Evolutionary conservation across 2,797 vertebrate genomes (phyloP).

Genomic region (Sebastes elongatus): DNA sequence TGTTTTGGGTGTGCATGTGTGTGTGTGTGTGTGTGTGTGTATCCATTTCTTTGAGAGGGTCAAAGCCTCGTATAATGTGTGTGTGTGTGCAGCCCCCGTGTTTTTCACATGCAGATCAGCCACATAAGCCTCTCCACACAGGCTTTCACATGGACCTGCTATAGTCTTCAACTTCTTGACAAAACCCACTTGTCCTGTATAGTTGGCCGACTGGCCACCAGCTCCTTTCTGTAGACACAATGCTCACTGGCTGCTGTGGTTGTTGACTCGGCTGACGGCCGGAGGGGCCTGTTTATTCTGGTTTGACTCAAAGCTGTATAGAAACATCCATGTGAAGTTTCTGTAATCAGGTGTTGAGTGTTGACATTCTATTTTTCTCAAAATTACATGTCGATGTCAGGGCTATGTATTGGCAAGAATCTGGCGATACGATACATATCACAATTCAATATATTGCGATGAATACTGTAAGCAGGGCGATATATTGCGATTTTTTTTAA

Average conservation of each 20-base stretch:
- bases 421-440: too few species aligned
- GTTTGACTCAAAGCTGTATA: constrained; percentile 5
- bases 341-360: background rate
- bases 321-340: background rate
- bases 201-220: constrained; percentile 48
- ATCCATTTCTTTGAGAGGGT: constrained; percentile 56
- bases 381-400: background rate
- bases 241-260: constrained; percentile 19
- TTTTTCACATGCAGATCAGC: constrained; percentile 79
- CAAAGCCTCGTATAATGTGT: constrained; percentile 42
- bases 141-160: constrained; percentile 67
- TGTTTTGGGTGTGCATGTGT: constrained; percentile 13
- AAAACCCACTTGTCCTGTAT: constrained; percentile 64
- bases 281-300: constrained; percentile 30
- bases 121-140: constrained; percentile 60
- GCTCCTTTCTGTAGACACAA: constrained; percentile 53
- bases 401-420: background rate
- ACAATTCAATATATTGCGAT: too few species aligned
- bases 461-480: too few species aligned
- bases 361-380: background rate
- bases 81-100: constrained; percentile 38
- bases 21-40: constrained; percentile 13
- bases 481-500: too few species aligned
- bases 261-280: constrained; percentile 69
- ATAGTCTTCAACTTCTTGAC: constrained; percentile 59